These are phyloP conservation scores for Rousettus leschenaultii DNA, from an alignment of 2,113 vertebrate genomes.

Conservation along the genomic window DNA sequence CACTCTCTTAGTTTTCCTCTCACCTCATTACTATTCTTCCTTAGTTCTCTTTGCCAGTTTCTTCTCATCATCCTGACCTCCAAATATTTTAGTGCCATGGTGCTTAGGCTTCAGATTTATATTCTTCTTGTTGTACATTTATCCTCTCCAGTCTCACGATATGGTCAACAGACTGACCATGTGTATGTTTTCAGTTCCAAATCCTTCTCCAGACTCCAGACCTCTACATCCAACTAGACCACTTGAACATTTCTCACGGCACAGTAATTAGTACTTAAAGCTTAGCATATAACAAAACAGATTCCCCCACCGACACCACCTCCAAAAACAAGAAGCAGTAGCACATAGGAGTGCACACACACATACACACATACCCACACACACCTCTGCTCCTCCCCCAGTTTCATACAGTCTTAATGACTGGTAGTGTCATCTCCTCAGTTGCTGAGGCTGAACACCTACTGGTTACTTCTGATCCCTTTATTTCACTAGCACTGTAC, in stretches of 20 bases:
- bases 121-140: neutral
- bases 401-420: neutral
- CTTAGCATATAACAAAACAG: neutral
- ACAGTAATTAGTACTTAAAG: neutral
- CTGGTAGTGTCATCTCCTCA: neutral
- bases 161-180: neutral
- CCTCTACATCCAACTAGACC: neutral
- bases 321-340: neutral
- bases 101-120: neutral
- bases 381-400: neutral
- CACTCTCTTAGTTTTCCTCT: neutral
- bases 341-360: neutral
- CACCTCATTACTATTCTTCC: neutral
- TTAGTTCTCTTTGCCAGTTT: neutral
- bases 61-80: neutral
- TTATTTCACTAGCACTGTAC: neutral
- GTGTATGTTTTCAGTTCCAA: neutral
- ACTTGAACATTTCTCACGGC: neutral
- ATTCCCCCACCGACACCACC: fast-evolving
- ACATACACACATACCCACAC: no score
- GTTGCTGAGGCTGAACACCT: neutral
- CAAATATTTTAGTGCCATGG: neutral
- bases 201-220: neutral
- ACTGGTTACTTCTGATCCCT: neutral
- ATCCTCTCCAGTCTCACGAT: neutral